phyloP scores from a whole-genome alignment of 2,888 invertebrate genomes.

The Agelastica alni region DNA sequence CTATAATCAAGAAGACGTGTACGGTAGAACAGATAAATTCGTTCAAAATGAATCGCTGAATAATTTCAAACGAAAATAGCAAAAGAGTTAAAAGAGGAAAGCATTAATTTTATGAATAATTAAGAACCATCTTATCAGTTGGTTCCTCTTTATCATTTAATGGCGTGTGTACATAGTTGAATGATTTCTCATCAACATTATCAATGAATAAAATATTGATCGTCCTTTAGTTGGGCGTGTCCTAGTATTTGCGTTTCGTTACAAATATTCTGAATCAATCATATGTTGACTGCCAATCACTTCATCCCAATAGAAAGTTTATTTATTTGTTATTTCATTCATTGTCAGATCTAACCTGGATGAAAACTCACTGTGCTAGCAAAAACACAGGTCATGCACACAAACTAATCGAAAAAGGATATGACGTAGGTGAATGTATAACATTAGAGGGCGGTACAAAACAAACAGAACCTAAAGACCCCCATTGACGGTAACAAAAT shows the following conservation, averaged over 20 bases:
- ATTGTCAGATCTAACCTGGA: too few relatives aligned
- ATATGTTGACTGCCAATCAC: slow-evolving; percentile 1
- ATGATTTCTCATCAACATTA: slow-evolving; percentile 20
- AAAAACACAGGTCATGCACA: not conserved
- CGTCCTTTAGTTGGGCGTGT: slow-evolving; percentile 47
- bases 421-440: slow-evolving; percentile 4
- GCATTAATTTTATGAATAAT: slow-evolving; percentile 10
- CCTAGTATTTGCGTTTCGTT: slow-evolving; percentile 42
- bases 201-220: slow-evolving; percentile 48
- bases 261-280: slow-evolving; percentile 26
- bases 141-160: slow-evolving; percentile 15
- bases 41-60: not conserved
- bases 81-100: not conserved
- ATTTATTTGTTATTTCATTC: too few relatives aligned
- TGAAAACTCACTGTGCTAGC: too few relatives aligned
- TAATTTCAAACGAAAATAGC: slow-evolving; percentile 2
- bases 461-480: not conserved
- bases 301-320: not conserved
- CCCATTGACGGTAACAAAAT: too few relatives aligned
- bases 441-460: slow-evolving; percentile 2
- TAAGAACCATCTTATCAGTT: slow-evolving; percentile 10
- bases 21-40: not conserved
- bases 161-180: slow-evolving; percentile 22
- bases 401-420: slow-evolving; percentile 1
- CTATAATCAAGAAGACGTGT: too few relatives aligned